Base-by-base conservation (phyloP, 2,888 invertebrate genomes). In the Cyclophora punctaria region DNA sequence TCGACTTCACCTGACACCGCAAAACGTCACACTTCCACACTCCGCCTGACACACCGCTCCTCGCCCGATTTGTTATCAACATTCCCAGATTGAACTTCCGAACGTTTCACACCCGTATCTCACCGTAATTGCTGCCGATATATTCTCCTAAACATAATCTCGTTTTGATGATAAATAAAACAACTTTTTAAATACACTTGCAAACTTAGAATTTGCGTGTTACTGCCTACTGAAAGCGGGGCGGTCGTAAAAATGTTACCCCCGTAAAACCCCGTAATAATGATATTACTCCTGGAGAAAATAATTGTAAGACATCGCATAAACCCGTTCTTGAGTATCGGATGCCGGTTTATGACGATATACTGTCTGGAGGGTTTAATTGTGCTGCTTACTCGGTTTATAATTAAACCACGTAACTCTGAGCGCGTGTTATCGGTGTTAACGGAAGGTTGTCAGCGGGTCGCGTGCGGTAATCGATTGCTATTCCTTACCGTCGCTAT, bases 241-340 rank as follows among this genome's bases (percentile, higher is more conserved):
- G 57, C 50, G 52, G 66, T 69, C 69, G 67, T 78, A 78, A 80
- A 74, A 78, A 70, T 66, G 66, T 64, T 64, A 71, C 71, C 74
- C 67, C 69, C 63, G 75, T 78, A 79, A 79, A 80, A 73, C 53
- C 62, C 63, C 57, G 75, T 72, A 69, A 73, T 77, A 76, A 80
- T 75, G 71, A 78, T 77, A 75, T 74, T 75, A 70, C 62, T 66
- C 66, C 58, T 69, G 65, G 71, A 72, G 73, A 67, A 71, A 77
- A 78, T 76, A 73, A 78, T 75, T 72, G 77, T 75, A 71, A 67
- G 69, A 74, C 71, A 71, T 61, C 66, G 68, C 66, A 63, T 73
- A 66, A 75, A 73, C 58, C 52, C 60, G 55, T 58, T 55, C 60
- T 34, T 44, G 20, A 44, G 44, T 44, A 57, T 59, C 56, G 55